Conservation (phyloP, 1,140 invertebrate genomes). For the Bactericera cockerelli region DNA sequence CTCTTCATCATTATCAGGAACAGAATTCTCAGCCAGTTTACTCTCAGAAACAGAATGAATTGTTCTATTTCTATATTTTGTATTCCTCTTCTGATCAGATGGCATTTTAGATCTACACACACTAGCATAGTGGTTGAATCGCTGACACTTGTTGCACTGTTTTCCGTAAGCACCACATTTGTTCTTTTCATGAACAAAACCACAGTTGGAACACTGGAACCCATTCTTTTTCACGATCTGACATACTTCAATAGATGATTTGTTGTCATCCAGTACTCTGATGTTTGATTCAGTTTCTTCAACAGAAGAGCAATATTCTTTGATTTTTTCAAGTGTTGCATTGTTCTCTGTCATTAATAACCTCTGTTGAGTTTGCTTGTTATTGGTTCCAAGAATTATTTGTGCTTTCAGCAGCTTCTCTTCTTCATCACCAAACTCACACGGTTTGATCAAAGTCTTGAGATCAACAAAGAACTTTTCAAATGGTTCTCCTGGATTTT, state of each 20-base stretch:
- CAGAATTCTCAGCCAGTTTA: too few relatives aligned
- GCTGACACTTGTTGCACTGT: conserved; percentile 17
- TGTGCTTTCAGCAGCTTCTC: conserved; percentile 8
- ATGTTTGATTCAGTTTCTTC: too few relatives aligned
- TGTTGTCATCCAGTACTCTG: too few relatives aligned
- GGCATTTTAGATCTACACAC: conserved; percentile 14
- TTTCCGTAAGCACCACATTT: conserved; percentile 19
- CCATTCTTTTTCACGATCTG: too few relatives aligned
- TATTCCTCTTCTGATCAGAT: neutral
- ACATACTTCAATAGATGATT: too few relatives aligned
- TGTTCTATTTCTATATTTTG: conserved; percentile 4
- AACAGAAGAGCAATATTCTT: too few relatives aligned
- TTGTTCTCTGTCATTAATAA: too few relatives aligned
- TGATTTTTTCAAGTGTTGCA: too few relatives aligned
- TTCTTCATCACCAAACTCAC: conserved; percentile 12
- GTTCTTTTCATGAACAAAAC: conserved; percentile 10
- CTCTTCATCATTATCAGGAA: neutral
- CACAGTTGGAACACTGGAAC: too few relatives aligned
- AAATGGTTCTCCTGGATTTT: conserved; percentile 9
- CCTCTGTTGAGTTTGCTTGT: neutral
- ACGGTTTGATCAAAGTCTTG: conserved; percentile 8
- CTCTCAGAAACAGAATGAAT: too few relatives aligned
- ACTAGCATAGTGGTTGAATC: conserved; percentile 17
- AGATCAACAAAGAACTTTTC: conserved; percentile 12
- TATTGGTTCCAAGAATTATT: conserved; percentile 11